These are phyloP conservation scores for Thereva nobilitata DNA, from an alignment of 2,888 invertebrate genomes.

Conservation along the genomic window DNA sequence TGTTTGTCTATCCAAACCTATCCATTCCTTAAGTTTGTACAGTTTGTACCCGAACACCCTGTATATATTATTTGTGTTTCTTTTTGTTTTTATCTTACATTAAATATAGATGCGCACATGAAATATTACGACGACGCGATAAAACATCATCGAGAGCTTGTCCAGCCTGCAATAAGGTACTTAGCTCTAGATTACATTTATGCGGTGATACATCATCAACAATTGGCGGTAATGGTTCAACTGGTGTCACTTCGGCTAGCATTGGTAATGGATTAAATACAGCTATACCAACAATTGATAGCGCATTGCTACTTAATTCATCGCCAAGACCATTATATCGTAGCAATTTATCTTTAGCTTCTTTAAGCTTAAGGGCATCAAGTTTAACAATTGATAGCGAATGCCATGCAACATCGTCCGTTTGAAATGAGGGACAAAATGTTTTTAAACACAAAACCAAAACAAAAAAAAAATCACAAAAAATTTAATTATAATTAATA, in stretches of 20 bases:
- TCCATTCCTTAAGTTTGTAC: too few species aligned
- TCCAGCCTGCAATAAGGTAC: slow-evolving; percentile 71
- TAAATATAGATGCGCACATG: slow-evolving; percentile 66
- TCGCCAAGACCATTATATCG: slow-evolving; percentile 52
- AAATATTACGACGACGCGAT: slow-evolving; percentile 66
- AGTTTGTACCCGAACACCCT: too few species aligned
- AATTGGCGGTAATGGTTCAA: slow-evolving; percentile 32
- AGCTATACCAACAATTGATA: slow-evolving; percentile 45
- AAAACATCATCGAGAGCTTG: slow-evolving; percentile 69
- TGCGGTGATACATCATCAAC: slow-evolving; percentile 45
- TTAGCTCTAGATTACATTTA: slow-evolving; percentile 68
- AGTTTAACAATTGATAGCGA: slow-evolving; percentile 58
- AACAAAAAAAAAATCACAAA: too few species aligned
- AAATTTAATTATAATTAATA: too few species aligned
- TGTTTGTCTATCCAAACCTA: too few species aligned
- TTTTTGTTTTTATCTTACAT: slow-evolving; percentile 45
- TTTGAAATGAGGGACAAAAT: slow-evolving; percentile 48
- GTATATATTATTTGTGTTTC: background rate
- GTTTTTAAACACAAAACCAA: too few species aligned
- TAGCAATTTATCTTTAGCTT: slow-evolving; percentile 57
- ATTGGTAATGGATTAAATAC: slow-evolving; percentile 4
- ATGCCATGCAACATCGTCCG: slow-evolving; percentile 63
- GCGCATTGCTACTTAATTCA: slow-evolving; percentile 46
- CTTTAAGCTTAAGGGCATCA: slow-evolving; percentile 55
- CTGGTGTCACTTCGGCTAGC: background rate